Evolutionary conservation across 2,113 vertebrate genomes (phyloP), one percentile per base, ranked within the genome.

Genomic region (Synodontis membranacea): DNA sequence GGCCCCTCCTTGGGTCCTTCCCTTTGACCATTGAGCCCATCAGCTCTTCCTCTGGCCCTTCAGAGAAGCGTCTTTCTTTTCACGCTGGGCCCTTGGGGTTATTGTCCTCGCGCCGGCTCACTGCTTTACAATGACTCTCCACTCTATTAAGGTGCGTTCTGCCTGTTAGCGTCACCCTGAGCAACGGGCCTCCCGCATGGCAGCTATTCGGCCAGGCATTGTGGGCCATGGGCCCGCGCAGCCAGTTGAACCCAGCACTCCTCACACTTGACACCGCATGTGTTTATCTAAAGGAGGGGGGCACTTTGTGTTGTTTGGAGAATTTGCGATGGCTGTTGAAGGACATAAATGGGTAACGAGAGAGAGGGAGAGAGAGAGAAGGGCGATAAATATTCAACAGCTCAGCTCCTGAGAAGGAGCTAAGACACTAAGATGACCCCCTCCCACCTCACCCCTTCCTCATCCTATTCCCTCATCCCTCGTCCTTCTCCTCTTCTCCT

Each of bases 131-230:
- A 99, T 99, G 97, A 97, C 97, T 97, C 96, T 97, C 96, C 97
- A 99, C 97, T 98, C 98, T 98, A 98, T 99, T 98, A 99, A 99
- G 97, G 96, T 97, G 96, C 97, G 97, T 98, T 99, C 97, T 98
- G 98, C 97, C 97, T 98, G 98, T 98, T 98, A 99, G 96, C 95
- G 97, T 99, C 95, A 96, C 97, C 96, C 93, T 15, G 97, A 97
- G 98, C 96, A 98, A 98, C 98, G 92, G 94, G 96, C 96, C 96
- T 96, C 96, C 97, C 96, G 97, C 97, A 97, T 97, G 96, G 96
- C 95, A 97, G 96, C 96, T 97, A 98, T 97, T 97, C 94, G 92
- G 39, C 94, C 91, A 91, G 95, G 95, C 96, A 97, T 96, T 96
- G 96, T 94, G 94, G 97, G 96, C 93, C 89, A n/a, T 75, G 87